Conservation (phyloP, 2,113 vertebrate species). For the Microcebus lehilahytsara region DNA sequence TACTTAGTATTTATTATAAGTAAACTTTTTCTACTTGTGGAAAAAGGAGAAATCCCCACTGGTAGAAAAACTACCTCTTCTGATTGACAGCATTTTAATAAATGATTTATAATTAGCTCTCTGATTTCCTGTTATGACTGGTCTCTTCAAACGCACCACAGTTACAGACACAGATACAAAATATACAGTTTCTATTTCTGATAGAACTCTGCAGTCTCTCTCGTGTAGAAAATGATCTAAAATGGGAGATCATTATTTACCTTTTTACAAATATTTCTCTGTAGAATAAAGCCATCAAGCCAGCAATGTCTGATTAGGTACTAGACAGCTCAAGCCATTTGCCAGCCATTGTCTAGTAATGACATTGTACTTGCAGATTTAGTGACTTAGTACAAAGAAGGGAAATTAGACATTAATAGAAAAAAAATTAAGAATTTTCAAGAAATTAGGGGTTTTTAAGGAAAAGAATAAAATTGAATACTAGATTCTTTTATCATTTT, state of each 20-base stretch:
- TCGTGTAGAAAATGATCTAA: constrained; percentile 70
- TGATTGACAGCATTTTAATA: constrained; percentile 71
- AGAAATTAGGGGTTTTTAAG: background rate
- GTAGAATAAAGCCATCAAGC: constrained; percentile 60
- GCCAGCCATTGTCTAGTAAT: background rate
- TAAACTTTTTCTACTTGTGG: constrained; percentile 52
- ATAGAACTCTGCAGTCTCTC: constrained; percentile 45
- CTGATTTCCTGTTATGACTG: constrained; percentile 69
- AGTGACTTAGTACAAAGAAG: constrained; percentile 28
- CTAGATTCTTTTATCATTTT: background rate
- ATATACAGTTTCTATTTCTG: constrained; percentile 48
- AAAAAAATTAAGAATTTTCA: background rate
- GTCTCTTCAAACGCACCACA: constrained; percentile 49
- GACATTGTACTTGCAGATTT: constrained; percentile 11
- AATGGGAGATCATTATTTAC: constrained; percentile 57
- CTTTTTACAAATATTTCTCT: constrained; percentile 67
- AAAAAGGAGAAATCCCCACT: constrained; percentile 75
- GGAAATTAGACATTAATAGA: background rate
- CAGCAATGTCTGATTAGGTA: constrained; percentile 48
- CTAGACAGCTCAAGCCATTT: constrained; percentile 37
- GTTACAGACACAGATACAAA: constrained; percentile 47
- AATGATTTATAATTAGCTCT: constrained; percentile 80
- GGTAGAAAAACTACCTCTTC: constrained; percentile 69
- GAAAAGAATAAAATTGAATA: background rate
- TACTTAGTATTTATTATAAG: constrained; percentile 68